Base-by-base conservation (phyloP, 2,113 vertebrate genomes). In the Glaucidium brasilianum region DNA sequence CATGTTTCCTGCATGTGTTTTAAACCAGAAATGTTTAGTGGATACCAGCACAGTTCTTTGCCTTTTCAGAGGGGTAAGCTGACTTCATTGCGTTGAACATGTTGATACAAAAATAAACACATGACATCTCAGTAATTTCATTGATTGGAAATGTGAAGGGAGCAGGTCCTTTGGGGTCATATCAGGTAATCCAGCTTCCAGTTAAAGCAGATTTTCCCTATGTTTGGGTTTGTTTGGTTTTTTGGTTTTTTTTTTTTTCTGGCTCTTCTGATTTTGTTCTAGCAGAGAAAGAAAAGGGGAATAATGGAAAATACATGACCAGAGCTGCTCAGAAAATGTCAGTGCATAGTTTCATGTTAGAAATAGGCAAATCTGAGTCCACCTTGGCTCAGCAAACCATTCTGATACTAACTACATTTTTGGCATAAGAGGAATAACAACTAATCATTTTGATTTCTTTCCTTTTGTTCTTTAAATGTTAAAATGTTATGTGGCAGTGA, bases 41-140 rank as follows among this genome's bases (percentile, higher is more conserved):
- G 69, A 68, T 56, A 20, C 22, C 73, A 79, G 50, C 52, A 67
- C 72, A 72, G 49, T 12, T 72, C 75, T 63, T 72, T 39, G 56
- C 64, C 83, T 85, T 78, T 92, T 67, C 77, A 62, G 82, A 43
- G 41, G 21, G 43, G 32, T 34, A 37, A 86, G 62, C 18, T 3
- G 11, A 58, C 68, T 87, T 75, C 69, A 55, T 35, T 78, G 53
- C 35, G 34, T 39, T 73, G 86, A 72, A 92, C 32, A 47, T 7
- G 26, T 45, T 64, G 77, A 75, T 90, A 88, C 20, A 87, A 97
- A 96, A 97, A 96, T 82, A 96, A 95, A 92, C 83, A 94, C 66
- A 94, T 78, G 88, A 89, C 76, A 87, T 22, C 18, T 35, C 68
- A 30, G 87, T 47, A 69, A 91, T 92, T 87, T 92, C 11, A 11